Evolutionary conservation across 2,797 vertebrate genomes (phyloP).

Genomic region (Vireo griseus): DNA sequence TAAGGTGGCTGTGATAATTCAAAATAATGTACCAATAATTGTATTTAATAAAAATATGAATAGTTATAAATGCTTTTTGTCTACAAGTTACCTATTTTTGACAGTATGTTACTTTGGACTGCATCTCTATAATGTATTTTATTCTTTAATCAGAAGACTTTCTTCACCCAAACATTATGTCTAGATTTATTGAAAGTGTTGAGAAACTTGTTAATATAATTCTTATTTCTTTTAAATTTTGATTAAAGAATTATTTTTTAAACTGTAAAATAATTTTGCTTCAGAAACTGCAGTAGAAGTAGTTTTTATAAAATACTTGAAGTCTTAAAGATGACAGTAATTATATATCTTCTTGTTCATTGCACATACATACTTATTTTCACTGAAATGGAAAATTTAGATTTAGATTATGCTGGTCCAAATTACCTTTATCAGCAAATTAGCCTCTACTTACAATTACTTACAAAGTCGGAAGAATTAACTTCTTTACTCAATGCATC

Average conservation of each 20-base stretch:
- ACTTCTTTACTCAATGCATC: conserved; percentile 9
- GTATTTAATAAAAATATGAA: not conserved
- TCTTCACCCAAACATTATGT: not conserved
- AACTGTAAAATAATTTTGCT: conserved; percentile 20
- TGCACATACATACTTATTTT: conserved; percentile 46
- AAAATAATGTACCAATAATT: not conserved
- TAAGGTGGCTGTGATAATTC: not conserved
- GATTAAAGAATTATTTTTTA: not conserved
- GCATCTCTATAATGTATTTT: not conserved
- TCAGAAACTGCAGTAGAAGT: conserved; percentile 32
- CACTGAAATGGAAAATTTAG: conserved; percentile 69
- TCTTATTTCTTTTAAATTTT: conserved; percentile 2
- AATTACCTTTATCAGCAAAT: conserved; percentile 72
- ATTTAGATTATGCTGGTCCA: conserved; percentile 66
- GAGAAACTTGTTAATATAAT: not conserved
- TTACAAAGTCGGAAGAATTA: conserved; percentile 52
- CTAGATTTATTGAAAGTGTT: not conserved
- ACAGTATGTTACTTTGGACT: not conserved
- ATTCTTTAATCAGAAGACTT: not conserved
- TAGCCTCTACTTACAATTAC: conserved; percentile 60
- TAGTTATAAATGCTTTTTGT: not conserved
- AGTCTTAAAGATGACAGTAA: conserved; percentile 60
- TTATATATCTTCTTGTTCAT: conserved; percentile 59
- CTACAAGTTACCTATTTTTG: not conserved
- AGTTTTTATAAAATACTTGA: conserved; percentile 16